Evolutionary conservation across 2,113 vertebrate genomes (phyloP), one percentile per base, ranked within the genome.

Genomic region (Neomonachus schauinslandi): DNA sequence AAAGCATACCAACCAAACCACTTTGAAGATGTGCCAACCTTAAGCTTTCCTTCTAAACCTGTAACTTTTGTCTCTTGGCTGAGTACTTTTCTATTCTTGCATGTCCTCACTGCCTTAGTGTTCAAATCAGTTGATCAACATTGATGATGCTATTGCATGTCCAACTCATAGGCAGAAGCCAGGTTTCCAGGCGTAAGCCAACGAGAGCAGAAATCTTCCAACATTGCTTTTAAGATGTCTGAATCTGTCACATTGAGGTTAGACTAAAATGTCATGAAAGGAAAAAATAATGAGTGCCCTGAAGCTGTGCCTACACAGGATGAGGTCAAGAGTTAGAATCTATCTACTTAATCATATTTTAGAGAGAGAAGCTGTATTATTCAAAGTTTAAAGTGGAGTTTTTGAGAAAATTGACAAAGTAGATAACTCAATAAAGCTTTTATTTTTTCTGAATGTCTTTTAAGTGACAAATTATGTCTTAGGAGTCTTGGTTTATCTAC

Each of bases 361-460:
- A 90, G 57, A 55, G 5, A 65, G 71, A 67, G 3, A 72, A 39
- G 36, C 19, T 63, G 9, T 83, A 63, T 39, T 90, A 84, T 39
- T 92, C 87, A 59, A 81, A 77, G 69, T n/a, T 92, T 24, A 74
- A 95, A 96, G 69, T 57, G 36, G n/a, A 21, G 63, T n/a, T 77
- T 92, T 92, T 65, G n/a, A 94, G 67, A 92, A 91, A 93, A 63
- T 2, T 72, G 79, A 96, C 51, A 84, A 49, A 59, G 55, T 69
- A 22, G 19, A 51, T 36, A 71, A n/a, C 26, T 89, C 55, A 11
- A 10, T 61, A 12, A 5, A 85, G 39, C 36, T 69, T 86, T 24
- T 51, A 19, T 11, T 95, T 51, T 51, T 21, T 53, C 33, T 72
- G 9, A 16, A 69, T 91, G 39, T 81, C 24, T 91, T 82, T 92